phyloP scores from a whole-genome alignment of 2,797 vertebrate species.

The Tenualosa ilisha region DNA sequence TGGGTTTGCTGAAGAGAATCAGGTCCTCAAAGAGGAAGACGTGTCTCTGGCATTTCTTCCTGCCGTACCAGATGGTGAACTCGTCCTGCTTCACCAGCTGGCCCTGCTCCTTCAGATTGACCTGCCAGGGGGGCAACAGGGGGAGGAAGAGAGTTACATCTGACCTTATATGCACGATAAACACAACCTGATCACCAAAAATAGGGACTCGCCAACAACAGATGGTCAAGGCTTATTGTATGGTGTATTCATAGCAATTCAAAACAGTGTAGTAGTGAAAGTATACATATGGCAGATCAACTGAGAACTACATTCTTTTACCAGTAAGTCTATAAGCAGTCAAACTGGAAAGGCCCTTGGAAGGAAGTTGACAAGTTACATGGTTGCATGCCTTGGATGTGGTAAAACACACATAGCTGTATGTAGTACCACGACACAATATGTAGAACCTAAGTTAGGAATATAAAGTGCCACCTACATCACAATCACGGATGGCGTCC shows the following conservation, averaged over 20 bases:
- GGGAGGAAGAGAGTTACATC: background rate
- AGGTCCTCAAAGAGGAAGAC: conserved; percentile 96
- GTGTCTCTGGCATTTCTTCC: conserved; percentile 87
- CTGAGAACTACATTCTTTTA: background rate
- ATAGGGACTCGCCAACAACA: background rate
- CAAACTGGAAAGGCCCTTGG: background rate
- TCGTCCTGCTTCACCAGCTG: conserved; percentile 93
- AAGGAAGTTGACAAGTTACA: too few relatives aligned
- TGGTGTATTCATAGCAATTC: background rate
- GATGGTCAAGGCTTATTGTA: background rate
- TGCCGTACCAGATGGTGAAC: conserved; percentile 85
- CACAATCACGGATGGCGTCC: conserved; percentile 81
- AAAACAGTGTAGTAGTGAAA: background rate
- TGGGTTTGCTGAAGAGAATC: conserved; percentile 94
- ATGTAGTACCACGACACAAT: background rate
- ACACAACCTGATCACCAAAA: background rate
- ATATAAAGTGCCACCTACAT: conserved; percentile 64
- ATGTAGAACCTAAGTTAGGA: background rate
- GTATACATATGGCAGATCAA: background rate
- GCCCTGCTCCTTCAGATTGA: conserved; percentile 97
- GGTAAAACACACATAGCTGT: background rate
- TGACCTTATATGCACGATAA: background rate
- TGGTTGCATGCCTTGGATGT: background rate
- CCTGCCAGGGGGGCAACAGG: conserved; percentile 71
- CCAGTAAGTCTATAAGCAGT: background rate